These are phyloP conservation scores for Drusus annulatus DNA, from an alignment of 1,140 invertebrate species.

Conservation along the genomic window DNA sequence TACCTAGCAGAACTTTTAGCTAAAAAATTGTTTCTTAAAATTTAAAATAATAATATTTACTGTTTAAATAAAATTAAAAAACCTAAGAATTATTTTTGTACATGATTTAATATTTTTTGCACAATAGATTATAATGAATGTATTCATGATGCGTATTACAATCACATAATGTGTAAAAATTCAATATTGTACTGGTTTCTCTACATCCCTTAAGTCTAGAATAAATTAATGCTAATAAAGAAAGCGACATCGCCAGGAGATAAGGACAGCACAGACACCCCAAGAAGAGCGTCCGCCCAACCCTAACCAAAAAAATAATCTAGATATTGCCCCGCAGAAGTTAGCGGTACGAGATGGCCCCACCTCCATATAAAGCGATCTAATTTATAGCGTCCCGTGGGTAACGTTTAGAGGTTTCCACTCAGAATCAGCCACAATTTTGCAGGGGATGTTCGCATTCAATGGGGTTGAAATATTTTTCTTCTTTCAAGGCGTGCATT, in stretches of 20 bases:
- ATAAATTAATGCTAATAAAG: constrained; percentile 60
- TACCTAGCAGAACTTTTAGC: too few relatives aligned
- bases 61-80: too few relatives aligned
- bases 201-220: neutral
- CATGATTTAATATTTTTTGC: too few relatives aligned
- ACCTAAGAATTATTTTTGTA: too few relatives aligned
- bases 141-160: too few relatives aligned
- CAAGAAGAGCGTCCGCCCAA: constrained; percentile 13
- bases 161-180: too few relatives aligned
- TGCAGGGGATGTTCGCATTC: constrained; percentile 7
- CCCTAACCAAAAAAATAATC: constrained; percentile 58
- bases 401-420: constrained; percentile 58
- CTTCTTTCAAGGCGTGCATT: neutral
- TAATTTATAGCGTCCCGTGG: constrained; percentile 59
- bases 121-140: too few relatives aligned
- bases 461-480: neutral
- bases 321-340: constrained; percentile 54
- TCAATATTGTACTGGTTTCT: too few relatives aligned
- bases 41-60: too few relatives aligned
- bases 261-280: constrained; percentile 28
- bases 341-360: constrained; percentile 44
- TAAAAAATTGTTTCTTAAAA: too few relatives aligned
- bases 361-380: constrained; percentile 55
- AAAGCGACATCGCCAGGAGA: constrained; percentile 47
- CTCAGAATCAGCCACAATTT: constrained; percentile 45